A percentile compares a stretch with the other conserved stretches of the same genome.
These are phyloP conservation scores for Darwinula stevensoni DNA, from an alignment of 2,888 invertebrate species.

Conservation along the genomic window DNA sequence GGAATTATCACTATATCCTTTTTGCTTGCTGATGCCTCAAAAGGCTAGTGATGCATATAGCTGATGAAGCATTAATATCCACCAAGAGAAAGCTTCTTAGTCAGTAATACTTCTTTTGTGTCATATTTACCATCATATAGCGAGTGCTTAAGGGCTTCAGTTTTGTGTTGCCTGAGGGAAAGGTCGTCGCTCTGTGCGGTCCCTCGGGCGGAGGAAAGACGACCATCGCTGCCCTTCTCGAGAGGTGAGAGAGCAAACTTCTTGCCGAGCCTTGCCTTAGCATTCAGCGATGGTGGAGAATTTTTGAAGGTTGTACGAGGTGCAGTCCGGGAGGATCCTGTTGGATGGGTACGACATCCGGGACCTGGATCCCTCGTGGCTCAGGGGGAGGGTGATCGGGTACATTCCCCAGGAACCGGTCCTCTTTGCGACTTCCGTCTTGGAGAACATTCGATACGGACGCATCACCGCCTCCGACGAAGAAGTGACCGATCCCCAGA, in stretches of 20 bases:
- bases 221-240: conserved; percentile 59
- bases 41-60: no score
- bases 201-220: conserved; percentile 86
- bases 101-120: no score
- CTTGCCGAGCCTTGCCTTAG: no score
- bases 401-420: background rate
- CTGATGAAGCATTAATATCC: no score
- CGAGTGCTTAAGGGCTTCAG: conserved; percentile 55
- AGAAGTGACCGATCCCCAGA: no score
- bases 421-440: background rate
- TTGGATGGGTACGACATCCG: conserved; percentile 41
- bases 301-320: conserved; percentile 42
- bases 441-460: background rate
- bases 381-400: conserved; percentile 30
- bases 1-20: no score
- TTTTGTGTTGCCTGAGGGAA: conserved; percentile 49
- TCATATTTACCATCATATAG: no score
- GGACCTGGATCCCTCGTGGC: conserved; percentile 45
- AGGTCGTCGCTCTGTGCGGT: conserved; percentile 72
- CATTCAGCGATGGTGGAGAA: no score
- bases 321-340: conserved; percentile 33
- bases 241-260: no score
- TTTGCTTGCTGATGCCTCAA: no score
- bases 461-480: no score
- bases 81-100: no score